Conservation (phyloP, 2,888 invertebrate species). For the Gastracanthus pulcherrimus region DNA sequence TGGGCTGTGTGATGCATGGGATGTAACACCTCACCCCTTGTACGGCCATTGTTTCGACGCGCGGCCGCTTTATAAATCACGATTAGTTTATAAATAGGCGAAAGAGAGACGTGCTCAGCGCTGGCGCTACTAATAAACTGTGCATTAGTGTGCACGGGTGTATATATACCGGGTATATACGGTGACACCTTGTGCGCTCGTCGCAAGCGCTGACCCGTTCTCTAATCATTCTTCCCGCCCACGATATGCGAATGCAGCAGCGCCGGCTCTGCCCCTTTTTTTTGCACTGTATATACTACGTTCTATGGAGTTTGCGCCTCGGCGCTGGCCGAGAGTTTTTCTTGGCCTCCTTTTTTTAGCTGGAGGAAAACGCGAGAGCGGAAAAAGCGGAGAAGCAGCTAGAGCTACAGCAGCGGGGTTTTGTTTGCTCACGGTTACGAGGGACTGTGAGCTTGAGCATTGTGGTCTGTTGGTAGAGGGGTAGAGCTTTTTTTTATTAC, state of each 20-base stretch:
- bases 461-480: neutral
- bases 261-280: neutral
- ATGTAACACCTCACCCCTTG: no score
- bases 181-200: neutral
- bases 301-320: neutral
- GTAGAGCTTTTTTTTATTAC: neutral
- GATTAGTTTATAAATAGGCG: slow-evolving; percentile 73
- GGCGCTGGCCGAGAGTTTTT: neutral
- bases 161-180: neutral
- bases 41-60: slow-evolving; percentile 69
- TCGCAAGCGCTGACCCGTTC: slow-evolving; percentile 19
- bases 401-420: slow-evolving; percentile 15
- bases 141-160: neutral
- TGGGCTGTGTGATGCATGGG: slow-evolving; percentile 65
- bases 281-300: neutral
- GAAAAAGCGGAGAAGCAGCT: no score
- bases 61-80: slow-evolving; percentile 73
- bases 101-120: no score
- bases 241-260: neutral
- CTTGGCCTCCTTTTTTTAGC: neutral
- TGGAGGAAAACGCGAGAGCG: neutral
- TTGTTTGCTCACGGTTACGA: slow-evolving; percentile 10
- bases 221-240: slow-evolving; percentile 15
- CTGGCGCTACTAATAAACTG: slow-evolving; percentile 31
- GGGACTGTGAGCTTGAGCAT: neutral